These are phyloP conservation scores for Cantharis flavilabris DNA, from an alignment of 2,888 invertebrate genomes.

Conservation along the genomic window DNA sequence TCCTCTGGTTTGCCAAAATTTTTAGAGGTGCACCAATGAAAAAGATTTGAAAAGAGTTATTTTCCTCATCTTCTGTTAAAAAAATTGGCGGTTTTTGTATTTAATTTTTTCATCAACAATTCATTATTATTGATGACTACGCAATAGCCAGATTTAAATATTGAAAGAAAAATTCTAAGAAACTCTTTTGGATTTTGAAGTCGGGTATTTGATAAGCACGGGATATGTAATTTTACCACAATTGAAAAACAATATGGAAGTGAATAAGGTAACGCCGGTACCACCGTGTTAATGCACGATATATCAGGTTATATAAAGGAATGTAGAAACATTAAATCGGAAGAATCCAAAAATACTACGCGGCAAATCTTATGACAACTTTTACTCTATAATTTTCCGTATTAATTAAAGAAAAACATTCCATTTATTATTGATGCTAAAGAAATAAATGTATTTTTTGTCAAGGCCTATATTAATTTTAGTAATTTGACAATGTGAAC, in stretches of 20 bases:
- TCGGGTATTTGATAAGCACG: no score
- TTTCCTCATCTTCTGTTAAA: not conserved
- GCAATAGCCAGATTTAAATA: not conserved
- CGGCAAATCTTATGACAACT: slow-evolving; percentile 26
- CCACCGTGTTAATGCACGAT: slow-evolving; percentile 25
- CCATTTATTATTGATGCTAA: slow-evolving; percentile 35
- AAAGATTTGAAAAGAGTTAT: no score
- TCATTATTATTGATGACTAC: not conserved
- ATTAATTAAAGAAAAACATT: slow-evolving; percentile 37
- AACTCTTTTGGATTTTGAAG: not conserved
- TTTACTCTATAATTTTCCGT: slow-evolving; percentile 34
- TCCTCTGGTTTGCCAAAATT: no score
- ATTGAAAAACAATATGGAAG: slow-evolving; percentile 7
- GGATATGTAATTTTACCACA: not conserved
- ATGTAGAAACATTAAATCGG: slow-evolving; percentile 24
- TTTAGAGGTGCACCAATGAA: no score
- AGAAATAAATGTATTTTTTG: slow-evolving; percentile 38
- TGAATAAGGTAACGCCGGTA: not conserved
- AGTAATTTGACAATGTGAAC: slow-evolving; percentile 48
- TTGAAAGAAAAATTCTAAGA: not conserved
- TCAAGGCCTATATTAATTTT: slow-evolving; percentile 47
- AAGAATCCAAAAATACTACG: slow-evolving; percentile 20
- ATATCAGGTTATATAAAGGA: slow-evolving; percentile 18
- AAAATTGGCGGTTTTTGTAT: not conserved
- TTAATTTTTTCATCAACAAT: not conserved